Evolutionary conservation across 2,797 vertebrate genomes (phyloP).

Genomic region (Acanthornis magna): DNA sequence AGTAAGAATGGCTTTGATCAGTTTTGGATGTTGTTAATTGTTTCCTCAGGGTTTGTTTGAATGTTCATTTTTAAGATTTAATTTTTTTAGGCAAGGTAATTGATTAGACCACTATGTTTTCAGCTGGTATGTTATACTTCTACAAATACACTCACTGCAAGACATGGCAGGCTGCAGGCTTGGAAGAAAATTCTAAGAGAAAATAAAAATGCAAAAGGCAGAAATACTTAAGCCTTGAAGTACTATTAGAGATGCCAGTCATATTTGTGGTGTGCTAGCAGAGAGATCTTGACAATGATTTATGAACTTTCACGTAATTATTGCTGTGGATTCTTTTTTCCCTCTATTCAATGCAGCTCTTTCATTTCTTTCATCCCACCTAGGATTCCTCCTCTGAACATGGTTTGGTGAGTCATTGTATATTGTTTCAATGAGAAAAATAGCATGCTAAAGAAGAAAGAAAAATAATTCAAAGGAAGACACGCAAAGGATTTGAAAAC

Average conservation of each 20-base stretch:
- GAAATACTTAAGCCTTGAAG: not conserved
- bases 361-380: not conserved
- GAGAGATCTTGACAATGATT: not conserved
- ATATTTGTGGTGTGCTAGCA: not conserved
- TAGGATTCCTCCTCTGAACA: not conserved
- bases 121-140: not conserved
- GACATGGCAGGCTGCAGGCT: not conserved
- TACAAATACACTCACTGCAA: not conserved
- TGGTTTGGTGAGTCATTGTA: not conserved
- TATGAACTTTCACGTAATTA: not conserved
- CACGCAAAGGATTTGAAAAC: not conserved
- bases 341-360: not conserved
- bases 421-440: not conserved
- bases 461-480: not conserved
- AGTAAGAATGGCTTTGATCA: not conserved
- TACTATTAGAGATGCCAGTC: not conserved
- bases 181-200: not conserved
- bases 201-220: not conserved
- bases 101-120: not conserved
- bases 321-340: not conserved
- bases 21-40: not conserved
- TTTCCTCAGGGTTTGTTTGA: not conserved
- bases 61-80: not conserved
- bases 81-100: not conserved
- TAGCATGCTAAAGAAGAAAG: not conserved